These are phyloP conservation scores for Liparis tanakae DNA, from an alignment of 2,797 vertebrate genomes.

Conservation along the genomic window DNA sequence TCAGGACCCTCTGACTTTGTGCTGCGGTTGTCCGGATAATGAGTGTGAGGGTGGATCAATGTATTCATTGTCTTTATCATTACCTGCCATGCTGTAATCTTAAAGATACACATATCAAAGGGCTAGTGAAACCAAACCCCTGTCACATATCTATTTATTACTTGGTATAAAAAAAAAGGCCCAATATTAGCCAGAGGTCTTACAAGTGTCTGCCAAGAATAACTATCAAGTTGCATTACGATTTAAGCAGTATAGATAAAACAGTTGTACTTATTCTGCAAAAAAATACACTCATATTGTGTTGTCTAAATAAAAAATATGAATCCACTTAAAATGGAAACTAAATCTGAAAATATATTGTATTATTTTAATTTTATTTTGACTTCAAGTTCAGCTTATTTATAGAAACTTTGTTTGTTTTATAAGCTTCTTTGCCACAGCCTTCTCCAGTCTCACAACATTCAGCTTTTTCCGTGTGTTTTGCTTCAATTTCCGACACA, in stretches of 20 bases:
- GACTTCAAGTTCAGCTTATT: conserved; percentile 37
- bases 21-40: conserved; percentile 37
- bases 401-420: conserved; percentile 58
- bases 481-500: conserved; percentile 75
- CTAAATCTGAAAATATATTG: background rate
- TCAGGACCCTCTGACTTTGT: conserved; percentile 46
- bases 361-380: conserved; percentile 5
- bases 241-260: background rate
- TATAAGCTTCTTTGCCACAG: conserved; percentile 49
- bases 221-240: background rate
- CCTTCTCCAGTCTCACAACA: conserved; percentile 59
- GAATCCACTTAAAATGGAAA: background rate
- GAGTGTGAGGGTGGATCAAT: conserved; percentile 40
- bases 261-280: background rate
- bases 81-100: conserved; percentile 57
- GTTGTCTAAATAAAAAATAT: background rate
- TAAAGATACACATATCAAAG: conserved; percentile 54
- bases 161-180: background rate
- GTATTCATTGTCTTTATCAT: conserved; percentile 66
- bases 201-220: conserved; percentile 1
- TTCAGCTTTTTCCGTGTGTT: conserved; percentile 75
- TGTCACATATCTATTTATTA: conserved; percentile 29
- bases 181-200: conserved; percentile 13
- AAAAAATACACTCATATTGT: background rate
- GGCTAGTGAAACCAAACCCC: conserved; percentile 33